A percentile compares a stretch with the other conserved stretches of the same genome.
These are phyloP conservation scores for Drosophila mercatorum DNA, from an alignment of 2,888 invertebrate species.

Conservation along the genomic window DNA sequence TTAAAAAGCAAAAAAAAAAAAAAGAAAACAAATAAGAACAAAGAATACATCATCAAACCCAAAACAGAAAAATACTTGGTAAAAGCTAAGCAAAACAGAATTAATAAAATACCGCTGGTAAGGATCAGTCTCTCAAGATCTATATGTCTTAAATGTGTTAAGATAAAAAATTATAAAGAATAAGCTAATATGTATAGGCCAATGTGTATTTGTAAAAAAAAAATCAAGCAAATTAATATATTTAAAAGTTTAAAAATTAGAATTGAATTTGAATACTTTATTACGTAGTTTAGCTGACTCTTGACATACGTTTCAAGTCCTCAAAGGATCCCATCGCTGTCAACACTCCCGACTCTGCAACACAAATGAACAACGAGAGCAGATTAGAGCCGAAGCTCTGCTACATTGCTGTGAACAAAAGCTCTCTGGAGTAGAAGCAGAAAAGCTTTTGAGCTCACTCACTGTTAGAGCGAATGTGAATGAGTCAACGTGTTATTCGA, in stretches of 20 bases:
- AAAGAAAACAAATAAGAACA: conserved; percentile 10
- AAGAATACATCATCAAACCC: conserved; percentile 23
- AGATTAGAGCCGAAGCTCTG: too few relatives aligned
- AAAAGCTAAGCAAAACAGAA: conserved; percentile 41
- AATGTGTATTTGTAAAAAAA: conserved; percentile 66
- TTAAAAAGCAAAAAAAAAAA: background rate
- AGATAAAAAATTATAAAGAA: conserved; percentile 50
- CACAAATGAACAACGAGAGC: background rate
- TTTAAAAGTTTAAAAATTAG: conserved; percentile 62
- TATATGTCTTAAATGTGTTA: conserved; percentile 68
- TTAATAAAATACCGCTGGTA: conserved; percentile 19
- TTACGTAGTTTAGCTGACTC: background rate
- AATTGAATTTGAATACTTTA: background rate
- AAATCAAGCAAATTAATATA: conserved; percentile 54
- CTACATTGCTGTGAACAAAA: too few relatives aligned
- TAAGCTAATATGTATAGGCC: conserved; percentile 67
- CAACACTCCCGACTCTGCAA: too few relatives aligned
- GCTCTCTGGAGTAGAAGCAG: too few relatives aligned
- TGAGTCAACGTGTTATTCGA: too few relatives aligned
- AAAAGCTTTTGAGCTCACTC: too few relatives aligned
- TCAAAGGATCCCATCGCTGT: too few relatives aligned
- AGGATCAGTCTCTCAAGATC: conserved; percentile 57
- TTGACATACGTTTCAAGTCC: too few relatives aligned
- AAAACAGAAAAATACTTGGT: conserved; percentile 31
- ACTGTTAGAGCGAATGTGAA: too few relatives aligned